Conservation (phyloP, 2,797 vertebrate genomes). For the Myripristis jacobus region DNA sequence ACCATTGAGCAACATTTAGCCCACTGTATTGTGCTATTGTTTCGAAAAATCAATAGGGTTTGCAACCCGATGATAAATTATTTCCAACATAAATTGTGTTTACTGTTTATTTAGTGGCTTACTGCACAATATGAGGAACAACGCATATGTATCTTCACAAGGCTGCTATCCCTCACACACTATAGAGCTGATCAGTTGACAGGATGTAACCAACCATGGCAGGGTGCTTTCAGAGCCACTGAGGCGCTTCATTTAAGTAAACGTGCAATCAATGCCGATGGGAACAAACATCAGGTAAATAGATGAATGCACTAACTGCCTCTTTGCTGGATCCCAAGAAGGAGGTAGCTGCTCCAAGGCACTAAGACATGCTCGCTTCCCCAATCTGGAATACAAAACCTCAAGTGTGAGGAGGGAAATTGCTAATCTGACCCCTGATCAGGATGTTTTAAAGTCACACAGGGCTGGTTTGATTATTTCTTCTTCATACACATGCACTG, state of each 20-base stretch:
- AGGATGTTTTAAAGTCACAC: slow-evolving; percentile 24
- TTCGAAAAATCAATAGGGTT: background rate
- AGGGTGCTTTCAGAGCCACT: slow-evolving; percentile 68
- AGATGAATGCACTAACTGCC: slow-evolving; percentile 46
- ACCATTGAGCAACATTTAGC: background rate
- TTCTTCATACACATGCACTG: slow-evolving; percentile 13
- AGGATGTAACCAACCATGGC: slow-evolving; percentile 71
- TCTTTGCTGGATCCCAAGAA: slow-evolving; percentile 23
- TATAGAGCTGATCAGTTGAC: slow-evolving; percentile 65
- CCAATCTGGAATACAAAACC: slow-evolving; percentile 6
- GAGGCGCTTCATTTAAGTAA: slow-evolving; percentile 75
- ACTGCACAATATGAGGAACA: slow-evolving; percentile 39
- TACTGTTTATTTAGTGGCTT: slow-evolving; percentile 8
- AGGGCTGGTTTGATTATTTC: slow-evolving; percentile 14
- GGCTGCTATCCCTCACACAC: slow-evolving; percentile 56
- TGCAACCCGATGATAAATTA: slow-evolving; percentile 1
- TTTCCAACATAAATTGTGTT: background rate
- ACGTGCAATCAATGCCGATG: slow-evolving; percentile 70
- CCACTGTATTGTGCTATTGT: background rate
- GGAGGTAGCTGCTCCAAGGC: background rate
- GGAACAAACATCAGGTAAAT: slow-evolving; percentile 54
- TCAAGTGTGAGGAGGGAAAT: slow-evolving; percentile 6
- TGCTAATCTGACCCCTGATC: slow-evolving; percentile 14
- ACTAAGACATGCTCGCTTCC: background rate
- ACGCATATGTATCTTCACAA: slow-evolving; percentile 27